Evolutionary conservation across 1,140 invertebrate species (phyloP).

Genomic region (Teleogryllus occipitalis): DNA sequence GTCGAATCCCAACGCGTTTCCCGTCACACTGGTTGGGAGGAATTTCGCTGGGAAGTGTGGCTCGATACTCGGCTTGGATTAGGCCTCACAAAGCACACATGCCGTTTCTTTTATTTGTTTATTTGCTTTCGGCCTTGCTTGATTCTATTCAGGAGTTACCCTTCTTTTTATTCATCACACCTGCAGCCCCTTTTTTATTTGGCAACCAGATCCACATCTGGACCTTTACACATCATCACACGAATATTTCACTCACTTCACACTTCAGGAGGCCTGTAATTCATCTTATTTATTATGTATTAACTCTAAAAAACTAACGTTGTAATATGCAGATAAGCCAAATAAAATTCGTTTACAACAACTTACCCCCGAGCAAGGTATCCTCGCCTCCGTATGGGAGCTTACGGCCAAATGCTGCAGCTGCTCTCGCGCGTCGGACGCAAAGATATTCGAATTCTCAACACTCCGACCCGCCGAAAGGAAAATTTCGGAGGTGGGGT

Average conservation of each 20-base stretch:
- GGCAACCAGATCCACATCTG: background rate
- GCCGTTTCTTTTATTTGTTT: no score
- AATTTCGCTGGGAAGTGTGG: background rate
- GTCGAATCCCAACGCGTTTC: background rate
- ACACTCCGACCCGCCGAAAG: no score
- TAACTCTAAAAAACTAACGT: background rate
- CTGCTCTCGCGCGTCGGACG: background rate
- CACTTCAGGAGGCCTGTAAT: background rate
- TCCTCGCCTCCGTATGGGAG: background rate
- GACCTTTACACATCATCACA: background rate
- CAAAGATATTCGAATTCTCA: no score
- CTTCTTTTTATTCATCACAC: background rate
- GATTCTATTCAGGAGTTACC: no score
- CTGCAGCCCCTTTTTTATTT: background rate
- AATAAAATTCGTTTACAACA: background rate
- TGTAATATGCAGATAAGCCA: background rate
- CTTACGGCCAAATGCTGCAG: background rate
- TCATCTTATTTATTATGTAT: slow-evolving; percentile 6
- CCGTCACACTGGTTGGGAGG: background rate
- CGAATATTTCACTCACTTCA: background rate
- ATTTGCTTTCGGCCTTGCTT: no score
- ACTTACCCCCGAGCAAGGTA: background rate
- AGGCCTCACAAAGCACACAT: no score
- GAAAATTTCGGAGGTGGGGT: no score
- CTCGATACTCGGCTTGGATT: no score